Base-by-base conservation (phyloP, 2,888 invertebrate genomes). In the Mythimna pallens region DNA sequence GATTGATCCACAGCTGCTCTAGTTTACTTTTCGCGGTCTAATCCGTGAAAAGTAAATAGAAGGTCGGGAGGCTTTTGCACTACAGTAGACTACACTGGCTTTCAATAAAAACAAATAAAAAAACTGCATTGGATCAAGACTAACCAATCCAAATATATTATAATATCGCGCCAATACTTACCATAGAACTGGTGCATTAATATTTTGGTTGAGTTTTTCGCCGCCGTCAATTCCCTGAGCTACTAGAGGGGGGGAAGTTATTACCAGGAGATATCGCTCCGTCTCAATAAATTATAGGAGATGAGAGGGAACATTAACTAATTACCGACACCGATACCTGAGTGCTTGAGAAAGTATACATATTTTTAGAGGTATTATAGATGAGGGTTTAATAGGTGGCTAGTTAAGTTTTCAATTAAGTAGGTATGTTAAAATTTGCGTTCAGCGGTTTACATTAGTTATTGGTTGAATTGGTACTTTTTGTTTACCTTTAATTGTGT, bases 191-290 rank as follows among this genome's bases (percentile, higher is more conserved):
- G 91, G 88, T 93, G 94, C 94, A 95, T 96, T 96, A 96, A 96
- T 96, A 96, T 96, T 96, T 95, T 92, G 95, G 94, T 94, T 93
- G 94, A 95, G 95, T 96, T 96, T 96, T 96, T 96, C 96, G 91
- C 94, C 95, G 92, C 92, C 93, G 86, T 85, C 93, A 93, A 96
- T 95, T 95, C 96, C 96, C 96, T 86, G 91, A 91, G 94, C 83
- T 87, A 84, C 86, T 89, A 89, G 90, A 89, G 73, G 83, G 87
- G 25, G 88, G 84, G 81, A 81, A 82, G 86, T 89, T 89, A 89
- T 85, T 86, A 86, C 85, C 84, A 85, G 90, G 85, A 89, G 90
- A 84, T 89, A 87, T 91, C 92, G 92, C 95, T 96, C 94, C 90
- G 95, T 96, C 96, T 96, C 95, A 96, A 96, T 96, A 95, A 95